Conservation (phyloP, 2,888 invertebrate species). For the Leistus spinibarbis region DNA sequence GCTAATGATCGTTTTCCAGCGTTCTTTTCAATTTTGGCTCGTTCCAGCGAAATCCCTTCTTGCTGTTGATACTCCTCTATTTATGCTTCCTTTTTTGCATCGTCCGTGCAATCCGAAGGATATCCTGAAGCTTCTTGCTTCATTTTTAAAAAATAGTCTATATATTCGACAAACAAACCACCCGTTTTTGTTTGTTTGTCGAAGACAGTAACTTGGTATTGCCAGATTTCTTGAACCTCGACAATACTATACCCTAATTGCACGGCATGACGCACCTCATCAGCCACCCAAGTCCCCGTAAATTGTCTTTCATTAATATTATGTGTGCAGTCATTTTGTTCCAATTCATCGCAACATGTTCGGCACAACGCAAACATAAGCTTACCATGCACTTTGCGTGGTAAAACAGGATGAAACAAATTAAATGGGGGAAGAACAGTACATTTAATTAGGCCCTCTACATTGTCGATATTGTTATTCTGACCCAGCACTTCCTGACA, state of each 20-base stretch:
- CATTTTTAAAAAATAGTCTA: constrained; percentile 7
- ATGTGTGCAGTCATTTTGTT: constrained; percentile 42
- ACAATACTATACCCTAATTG: background rate
- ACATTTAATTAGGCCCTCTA: constrained; percentile 10
- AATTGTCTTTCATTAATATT: constrained; percentile 43
- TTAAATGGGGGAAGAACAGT: constrained; percentile 40
- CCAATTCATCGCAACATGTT: constrained; percentile 46
- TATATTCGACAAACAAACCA: constrained; percentile 12
- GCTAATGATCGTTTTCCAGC: constrained; percentile 5
- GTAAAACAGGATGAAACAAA: constrained; percentile 46
- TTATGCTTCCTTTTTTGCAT: constrained; percentile 37
- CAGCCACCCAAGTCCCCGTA: constrained; percentile 47
- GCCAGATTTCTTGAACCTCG: background rate
- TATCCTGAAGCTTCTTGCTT: constrained; percentile 31
- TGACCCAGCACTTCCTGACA: background rate
- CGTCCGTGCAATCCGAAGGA: constrained; percentile 41
- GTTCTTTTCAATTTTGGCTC: background rate
- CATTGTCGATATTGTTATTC: background rate
- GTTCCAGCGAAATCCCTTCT: background rate
- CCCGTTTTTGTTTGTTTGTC: background rate
- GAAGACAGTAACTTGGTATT: background rate
- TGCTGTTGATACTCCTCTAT: constrained; percentile 26
- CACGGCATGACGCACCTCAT: background rate
- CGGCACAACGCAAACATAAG: constrained; percentile 51
- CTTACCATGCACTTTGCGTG: constrained; percentile 45